Conservation (phyloP, 64 coral and sea anemone species). For the Montipora foliosa region DNA sequence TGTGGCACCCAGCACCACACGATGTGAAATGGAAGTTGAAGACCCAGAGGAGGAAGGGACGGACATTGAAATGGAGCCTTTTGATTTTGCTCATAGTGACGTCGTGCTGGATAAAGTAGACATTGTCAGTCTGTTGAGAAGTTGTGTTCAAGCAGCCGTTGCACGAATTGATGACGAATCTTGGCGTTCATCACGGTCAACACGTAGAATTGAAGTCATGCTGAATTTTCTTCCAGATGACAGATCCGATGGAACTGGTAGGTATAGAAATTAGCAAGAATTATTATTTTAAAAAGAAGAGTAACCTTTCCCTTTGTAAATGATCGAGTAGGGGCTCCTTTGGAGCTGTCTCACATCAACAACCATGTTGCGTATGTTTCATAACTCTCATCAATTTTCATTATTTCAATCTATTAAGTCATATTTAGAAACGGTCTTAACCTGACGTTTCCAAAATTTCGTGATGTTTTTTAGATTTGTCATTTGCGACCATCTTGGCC, state of each 20-base stretch:
- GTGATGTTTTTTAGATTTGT: conserved; percentile 24
- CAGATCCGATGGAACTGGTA: conserved; percentile 33
- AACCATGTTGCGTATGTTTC: too few relatives aligned
- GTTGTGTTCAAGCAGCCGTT: conserved; percentile 80
- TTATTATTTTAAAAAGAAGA: too few relatives aligned
- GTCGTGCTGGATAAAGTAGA: conserved; percentile 27
- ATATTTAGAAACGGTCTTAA: neutral
- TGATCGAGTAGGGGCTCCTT: too few relatives aligned
- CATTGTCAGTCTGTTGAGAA: conserved; percentile 56
- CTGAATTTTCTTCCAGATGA: conserved; percentile 69
- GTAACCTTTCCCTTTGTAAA: neutral
- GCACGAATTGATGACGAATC: conserved; percentile 75
- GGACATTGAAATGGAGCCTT: neutral
- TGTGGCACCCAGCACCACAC: conserved; percentile 32
- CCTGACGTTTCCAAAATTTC: neutral
- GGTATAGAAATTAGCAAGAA: too few relatives aligned
- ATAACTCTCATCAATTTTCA: too few relatives aligned
- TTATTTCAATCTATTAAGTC: neutral
- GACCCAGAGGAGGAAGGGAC: conserved; percentile 21
- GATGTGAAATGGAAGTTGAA: conserved; percentile 38
- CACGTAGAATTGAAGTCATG: conserved; percentile 72
- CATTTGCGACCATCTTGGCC: conserved; percentile 70
- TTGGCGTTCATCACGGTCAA: conserved; percentile 46
- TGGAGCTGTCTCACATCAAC: too few relatives aligned
- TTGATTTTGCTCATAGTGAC: neutral